Evolutionary conservation across 2,797 vertebrate species (phyloP).

Genomic region (Aselliscus stoliczkanus): DNA sequence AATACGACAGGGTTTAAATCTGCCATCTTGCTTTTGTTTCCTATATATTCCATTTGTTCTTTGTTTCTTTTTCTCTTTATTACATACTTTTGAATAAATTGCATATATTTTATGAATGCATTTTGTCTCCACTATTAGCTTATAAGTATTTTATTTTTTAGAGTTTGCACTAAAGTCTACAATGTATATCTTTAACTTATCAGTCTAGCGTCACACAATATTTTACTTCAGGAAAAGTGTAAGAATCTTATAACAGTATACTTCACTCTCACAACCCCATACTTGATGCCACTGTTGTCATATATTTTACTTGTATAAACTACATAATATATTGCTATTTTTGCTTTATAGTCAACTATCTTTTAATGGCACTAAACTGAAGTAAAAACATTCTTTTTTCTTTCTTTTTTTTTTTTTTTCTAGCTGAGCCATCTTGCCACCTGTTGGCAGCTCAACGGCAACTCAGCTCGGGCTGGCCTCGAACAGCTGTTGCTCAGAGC

Average conservation of each 20-base stretch:
- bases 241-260: neutral
- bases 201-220: neutral
- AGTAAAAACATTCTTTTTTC: neutral
- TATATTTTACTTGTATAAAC: neutral
- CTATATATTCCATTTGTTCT: neutral
- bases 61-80: neutral
- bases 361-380: neutral
- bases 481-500: no score
- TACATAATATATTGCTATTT: neutral
- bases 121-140: neutral
- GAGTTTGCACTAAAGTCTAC: neutral
- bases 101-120: neutral
- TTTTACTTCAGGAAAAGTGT: neutral
- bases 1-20: neutral
- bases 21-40: neutral
- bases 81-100: neutral
- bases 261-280: neutral
- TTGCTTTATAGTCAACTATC: neutral
- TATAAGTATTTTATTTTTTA: neutral
- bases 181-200: neutral
- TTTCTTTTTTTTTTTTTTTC: no score
- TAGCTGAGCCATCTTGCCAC: no score
- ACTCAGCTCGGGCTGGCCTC: no score
- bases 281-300: neutral
- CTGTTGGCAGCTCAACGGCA: no score